Conservation (phyloP, 1,140 invertebrate genomes). For the honey bee (Apis mellifera) region Amel_HAv3.1 CM009939.2:1252001-1252500, state of each 20-base stretch:
- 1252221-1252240: neutral
- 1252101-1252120: no score
- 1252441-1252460: neutral
- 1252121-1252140: no score
- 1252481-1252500: neutral
- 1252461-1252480: neutral
- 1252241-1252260: neutral
- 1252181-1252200: neutral
- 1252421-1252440: neutral
- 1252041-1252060: neutral
- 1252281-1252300: neutral
- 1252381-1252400: neutral
- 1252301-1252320: neutral
- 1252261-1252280: neutral
- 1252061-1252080: neutral
- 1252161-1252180: no score
- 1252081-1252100: neutral
- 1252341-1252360: neutral
- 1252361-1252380: neutral
- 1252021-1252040: constrained; percentile 84
- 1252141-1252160: no score
- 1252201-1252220: no score
- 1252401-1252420: neutral
- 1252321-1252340: no score
- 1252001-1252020: constrained; percentile 88